Conservation (phyloP, 2,797 vertebrate genomes). For the Thunnus albacares region DNA sequence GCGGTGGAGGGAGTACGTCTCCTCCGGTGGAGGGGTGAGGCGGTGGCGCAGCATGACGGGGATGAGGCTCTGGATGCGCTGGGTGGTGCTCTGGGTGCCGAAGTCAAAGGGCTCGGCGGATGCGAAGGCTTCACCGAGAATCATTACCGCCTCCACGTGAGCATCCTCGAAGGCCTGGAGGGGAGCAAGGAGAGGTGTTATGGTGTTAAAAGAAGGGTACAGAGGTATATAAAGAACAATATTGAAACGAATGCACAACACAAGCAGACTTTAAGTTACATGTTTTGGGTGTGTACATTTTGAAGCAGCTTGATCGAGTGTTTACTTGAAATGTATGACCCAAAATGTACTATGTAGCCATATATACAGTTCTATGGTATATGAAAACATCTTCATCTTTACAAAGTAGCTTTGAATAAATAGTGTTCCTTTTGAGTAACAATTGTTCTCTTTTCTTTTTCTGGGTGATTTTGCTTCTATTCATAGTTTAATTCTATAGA, state of each 20-base stretch:
- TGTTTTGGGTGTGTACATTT: too few species aligned
- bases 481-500: neutral
- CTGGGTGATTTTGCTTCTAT: neutral
- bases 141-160: constrained; percentile 93
- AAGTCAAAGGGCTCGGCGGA: constrained; percentile 88
- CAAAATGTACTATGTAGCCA: neutral
- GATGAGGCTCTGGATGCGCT: constrained; percentile 88
- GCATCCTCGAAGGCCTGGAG: constrained; percentile 88
- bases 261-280: neutral
- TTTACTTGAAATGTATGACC: neutral
- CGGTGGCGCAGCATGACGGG: constrained; percentile 91
- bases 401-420: neutral
- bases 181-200: neutral
- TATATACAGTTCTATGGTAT: neutral
- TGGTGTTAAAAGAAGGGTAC: neutral
- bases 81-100: constrained; percentile 88
- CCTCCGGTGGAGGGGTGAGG: constrained; percentile 91
- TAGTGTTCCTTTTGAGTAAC: neutral
- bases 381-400: too few species aligned
- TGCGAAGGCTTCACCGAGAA: constrained; percentile 92
- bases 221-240: neutral
- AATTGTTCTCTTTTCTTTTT: neutral
- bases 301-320: neutral
- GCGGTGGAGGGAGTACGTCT: constrained; percentile 93
- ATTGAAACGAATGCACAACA: neutral